These are phyloP conservation scores for Luidia sarsii DNA, from an alignment of 53 echinoderm and acorn worm species.

Conservation along the genomic window DNA sequence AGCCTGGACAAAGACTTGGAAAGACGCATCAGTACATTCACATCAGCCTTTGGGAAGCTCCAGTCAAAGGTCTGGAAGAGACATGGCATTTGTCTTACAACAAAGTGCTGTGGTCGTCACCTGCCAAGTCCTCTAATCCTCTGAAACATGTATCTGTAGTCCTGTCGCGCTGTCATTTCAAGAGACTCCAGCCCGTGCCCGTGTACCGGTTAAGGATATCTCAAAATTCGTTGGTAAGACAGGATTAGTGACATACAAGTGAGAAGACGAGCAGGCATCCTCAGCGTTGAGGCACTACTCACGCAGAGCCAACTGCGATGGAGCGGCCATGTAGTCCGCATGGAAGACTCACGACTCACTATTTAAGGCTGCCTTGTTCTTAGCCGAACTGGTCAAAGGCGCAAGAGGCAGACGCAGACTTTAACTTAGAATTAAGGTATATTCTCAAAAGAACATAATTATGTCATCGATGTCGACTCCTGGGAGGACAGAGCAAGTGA, in stretches of 20 bases:
- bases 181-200: background rate
- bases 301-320: background rate
- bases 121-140: background rate
- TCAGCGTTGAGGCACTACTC: background rate
- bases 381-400: background rate
- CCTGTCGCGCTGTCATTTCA: background rate
- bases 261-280: background rate
- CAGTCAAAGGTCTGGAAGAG: background rate
- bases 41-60: background rate
- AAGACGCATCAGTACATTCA: background rate
- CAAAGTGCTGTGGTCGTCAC: background rate
- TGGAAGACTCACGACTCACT: background rate
- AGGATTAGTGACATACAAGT: background rate
- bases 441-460: background rate
- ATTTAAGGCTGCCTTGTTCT: constrained; percentile 1
- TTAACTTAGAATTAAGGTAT: background rate
- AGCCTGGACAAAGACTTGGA: too few species aligned
- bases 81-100: background rate
- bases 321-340: constrained; percentile 4
- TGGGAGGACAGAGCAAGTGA: background rate
- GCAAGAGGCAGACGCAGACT: background rate
- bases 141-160: background rate
- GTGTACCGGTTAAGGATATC: background rate
- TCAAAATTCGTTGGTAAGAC: background rate
- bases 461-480: background rate